Conservation (phyloP, 2,888 invertebrate species). For the Plemyria rubiginata region DNA sequence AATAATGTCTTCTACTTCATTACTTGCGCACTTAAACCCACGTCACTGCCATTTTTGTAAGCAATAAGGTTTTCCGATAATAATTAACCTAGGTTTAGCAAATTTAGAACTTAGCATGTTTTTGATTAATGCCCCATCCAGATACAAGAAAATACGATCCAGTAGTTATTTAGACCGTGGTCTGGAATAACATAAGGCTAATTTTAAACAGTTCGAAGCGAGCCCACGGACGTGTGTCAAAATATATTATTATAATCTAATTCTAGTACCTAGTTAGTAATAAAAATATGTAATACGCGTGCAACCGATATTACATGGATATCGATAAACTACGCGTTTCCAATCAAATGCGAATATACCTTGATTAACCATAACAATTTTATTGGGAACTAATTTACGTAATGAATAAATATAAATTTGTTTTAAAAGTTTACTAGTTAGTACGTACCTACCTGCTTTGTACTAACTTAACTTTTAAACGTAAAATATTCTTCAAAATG, state of each 20-base stretch:
- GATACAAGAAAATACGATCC: too few relatives aligned
- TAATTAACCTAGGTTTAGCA: neutral
- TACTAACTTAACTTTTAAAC: neutral
- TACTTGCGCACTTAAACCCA: too few relatives aligned
- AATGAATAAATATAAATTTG: neutral
- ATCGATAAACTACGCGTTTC: slow-evolving; percentile 29
- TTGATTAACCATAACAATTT: slow-evolving; percentile 22
- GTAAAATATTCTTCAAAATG: neutral
- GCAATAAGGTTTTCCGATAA: neutral
- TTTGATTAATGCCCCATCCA: too few relatives aligned
- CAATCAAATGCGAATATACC: slow-evolving; percentile 24
- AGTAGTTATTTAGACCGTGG: too few relatives aligned
- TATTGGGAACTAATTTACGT: slow-evolving; percentile 7
- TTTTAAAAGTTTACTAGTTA: neutral
- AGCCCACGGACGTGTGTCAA: neutral
- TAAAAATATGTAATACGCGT: slow-evolving; percentile 27
- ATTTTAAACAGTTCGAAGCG: neutral
- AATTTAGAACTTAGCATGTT: neutral
- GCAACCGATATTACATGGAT: slow-evolving; percentile 29
- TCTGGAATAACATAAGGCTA: too few relatives aligned
- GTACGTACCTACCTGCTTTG: neutral
- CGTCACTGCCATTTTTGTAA: too few relatives aligned
- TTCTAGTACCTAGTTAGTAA: slow-evolving; percentile 8
- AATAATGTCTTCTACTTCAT: too few relatives aligned
- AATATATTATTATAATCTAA: neutral